Conservation (phyloP, 2,888 invertebrate genomes). For the Tenthredo distinguenda region DNA sequence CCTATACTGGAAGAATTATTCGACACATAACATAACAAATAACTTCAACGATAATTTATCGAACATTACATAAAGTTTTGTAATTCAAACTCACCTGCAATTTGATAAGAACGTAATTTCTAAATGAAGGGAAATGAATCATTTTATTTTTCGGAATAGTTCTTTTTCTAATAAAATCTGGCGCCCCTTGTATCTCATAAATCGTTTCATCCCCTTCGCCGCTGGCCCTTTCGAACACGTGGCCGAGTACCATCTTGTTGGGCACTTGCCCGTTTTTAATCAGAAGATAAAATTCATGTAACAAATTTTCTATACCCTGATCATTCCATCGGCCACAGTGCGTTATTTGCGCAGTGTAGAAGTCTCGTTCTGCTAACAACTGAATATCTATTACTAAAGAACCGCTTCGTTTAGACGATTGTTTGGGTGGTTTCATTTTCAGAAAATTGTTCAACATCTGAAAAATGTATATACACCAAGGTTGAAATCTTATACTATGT, state of each 20-base stretch:
- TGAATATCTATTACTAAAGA: constrained; percentile 29
- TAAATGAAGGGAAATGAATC: constrained; percentile 50
- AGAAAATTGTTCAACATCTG: constrained; percentile 20
- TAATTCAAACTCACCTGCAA: constrained; percentile 57
- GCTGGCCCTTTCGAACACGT: neutral
- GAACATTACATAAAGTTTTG: neutral
- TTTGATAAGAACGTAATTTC: constrained; percentile 58
- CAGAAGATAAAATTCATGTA: constrained; percentile 5
- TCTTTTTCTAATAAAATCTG: neutral
- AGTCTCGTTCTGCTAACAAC: neutral
- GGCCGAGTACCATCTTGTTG: neutral
- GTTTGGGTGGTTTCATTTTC: neutral
- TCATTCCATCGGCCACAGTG: constrained; percentile 41
- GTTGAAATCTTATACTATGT: neutral
- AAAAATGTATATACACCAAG: neutral
- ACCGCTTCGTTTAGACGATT: neutral
- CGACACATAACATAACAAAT: neutral
- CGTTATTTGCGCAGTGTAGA: constrained; percentile 13
- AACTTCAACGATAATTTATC: neutral
- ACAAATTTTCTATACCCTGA: constrained; percentile 1
- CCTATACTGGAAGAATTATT: constrained; percentile 62
- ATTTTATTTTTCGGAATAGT: neutral
- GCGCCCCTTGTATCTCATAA: constrained; percentile 16
- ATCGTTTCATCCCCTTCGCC: neutral
- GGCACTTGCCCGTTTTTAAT: neutral